These are phyloP conservation scores for Melanocharis versteri DNA, from an alignment of 2,113 vertebrate species.

Conservation along the genomic window DNA sequence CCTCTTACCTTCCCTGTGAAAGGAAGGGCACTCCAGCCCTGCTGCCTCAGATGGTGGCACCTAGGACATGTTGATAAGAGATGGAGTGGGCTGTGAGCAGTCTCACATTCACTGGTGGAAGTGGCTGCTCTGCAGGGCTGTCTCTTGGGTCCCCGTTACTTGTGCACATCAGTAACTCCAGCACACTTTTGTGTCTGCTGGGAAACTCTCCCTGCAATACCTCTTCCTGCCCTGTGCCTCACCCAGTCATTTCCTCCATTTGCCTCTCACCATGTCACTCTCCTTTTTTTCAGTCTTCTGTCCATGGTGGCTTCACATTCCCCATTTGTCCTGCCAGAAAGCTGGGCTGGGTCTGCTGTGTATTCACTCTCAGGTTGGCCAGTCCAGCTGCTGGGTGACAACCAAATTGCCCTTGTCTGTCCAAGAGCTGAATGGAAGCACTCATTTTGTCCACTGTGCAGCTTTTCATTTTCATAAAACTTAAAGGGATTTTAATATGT, in stretches of 20 bases:
- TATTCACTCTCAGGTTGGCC: background rate
- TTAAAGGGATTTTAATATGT: background rate
- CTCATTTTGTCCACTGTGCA: background rate
- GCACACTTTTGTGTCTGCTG: background rate
- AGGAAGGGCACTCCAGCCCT: background rate
- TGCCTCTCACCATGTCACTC: background rate
- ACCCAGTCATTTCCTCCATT: background rate
- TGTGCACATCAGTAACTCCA: background rate
- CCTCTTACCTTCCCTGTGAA: background rate
- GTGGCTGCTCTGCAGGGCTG: background rate
- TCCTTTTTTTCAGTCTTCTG: background rate
- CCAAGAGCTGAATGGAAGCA: background rate
- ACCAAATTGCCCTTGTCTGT: background rate
- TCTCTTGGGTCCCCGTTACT: fast-evolving
- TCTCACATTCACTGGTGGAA: background rate
- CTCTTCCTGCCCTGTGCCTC: background rate
- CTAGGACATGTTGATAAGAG: fast-evolving
- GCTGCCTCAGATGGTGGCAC: background rate
- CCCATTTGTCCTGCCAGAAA: background rate
- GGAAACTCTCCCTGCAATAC: background rate
- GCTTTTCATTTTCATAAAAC: background rate
- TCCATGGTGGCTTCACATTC: background rate
- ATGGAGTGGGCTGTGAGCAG: background rate
- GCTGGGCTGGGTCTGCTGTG: background rate
- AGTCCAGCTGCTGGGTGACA: background rate